These are phyloP conservation scores for Sebastes vulpes DNA, from an alignment of 2,797 vertebrate genomes.

Conservation along the genomic window DNA sequence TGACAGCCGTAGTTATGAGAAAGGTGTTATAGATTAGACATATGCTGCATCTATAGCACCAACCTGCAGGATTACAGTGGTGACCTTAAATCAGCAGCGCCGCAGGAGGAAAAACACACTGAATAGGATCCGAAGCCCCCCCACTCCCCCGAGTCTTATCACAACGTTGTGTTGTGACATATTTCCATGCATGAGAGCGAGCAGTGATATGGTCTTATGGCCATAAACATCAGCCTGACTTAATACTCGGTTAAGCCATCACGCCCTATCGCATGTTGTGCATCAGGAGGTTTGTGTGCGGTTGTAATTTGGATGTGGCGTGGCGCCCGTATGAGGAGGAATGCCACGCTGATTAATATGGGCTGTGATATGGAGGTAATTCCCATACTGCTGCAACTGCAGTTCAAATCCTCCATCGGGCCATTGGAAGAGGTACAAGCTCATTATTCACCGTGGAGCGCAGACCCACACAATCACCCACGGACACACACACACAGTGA, in stretches of 20 bases:
- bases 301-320: conserved; percentile 24
- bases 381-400: conserved; percentile 71
- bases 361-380: conserved; percentile 50
- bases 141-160: conserved; percentile 8
- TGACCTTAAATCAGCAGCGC: conserved; percentile 18
- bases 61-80: conserved; percentile 20
- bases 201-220: conserved; percentile 1
- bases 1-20: conserved; percentile 14
- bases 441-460: conserved; percentile 62
- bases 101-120: conserved; percentile 11
- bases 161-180: conserved; percentile 22
- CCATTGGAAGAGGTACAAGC: conserved; percentile 55
- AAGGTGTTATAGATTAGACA: conserved; percentile 34
- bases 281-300: conserved; percentile 25
- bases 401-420: conserved; percentile 57
- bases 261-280: conserved; percentile 9
- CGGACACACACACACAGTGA: conserved; percentile 3
- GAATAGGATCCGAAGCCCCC: conserved; percentile 6
- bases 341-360: conserved; percentile 67
- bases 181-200: conserved; percentile 20
- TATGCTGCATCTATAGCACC: not conserved
- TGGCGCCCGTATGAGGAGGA: conserved; percentile 28
- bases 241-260: conserved; percentile 35
- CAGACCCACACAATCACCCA: conserved; percentile 23
- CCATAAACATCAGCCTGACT: conserved; percentile 29